phyloP scores from a whole-genome alignment of 2,888 invertebrate species.

The Colostygia pectinataria region DNA sequence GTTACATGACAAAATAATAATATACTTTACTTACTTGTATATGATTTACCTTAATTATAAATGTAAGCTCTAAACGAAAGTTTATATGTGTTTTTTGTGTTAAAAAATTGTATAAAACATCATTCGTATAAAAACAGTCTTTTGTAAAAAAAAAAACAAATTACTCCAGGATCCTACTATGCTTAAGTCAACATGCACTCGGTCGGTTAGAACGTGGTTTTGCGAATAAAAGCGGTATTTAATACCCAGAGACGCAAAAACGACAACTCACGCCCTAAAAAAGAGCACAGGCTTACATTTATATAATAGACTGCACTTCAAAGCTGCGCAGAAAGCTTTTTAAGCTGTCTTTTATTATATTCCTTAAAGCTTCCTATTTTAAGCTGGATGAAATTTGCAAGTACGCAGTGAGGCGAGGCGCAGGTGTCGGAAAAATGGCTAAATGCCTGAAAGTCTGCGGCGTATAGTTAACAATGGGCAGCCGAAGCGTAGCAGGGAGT shows the following conservation, averaged over 20 bases:
- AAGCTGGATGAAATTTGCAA: constrained; percentile 31
- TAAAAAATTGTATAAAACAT: too few species aligned
- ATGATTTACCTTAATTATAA: too few species aligned
- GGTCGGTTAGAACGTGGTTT: not conserved
- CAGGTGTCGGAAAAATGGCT: constrained; percentile 25
- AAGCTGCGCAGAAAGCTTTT: constrained; percentile 30
- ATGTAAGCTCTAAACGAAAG: too few species aligned
- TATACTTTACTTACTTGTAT: too few species aligned
- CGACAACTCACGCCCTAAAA: constrained; percentile 23
- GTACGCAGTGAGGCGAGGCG: constrained; percentile 18
- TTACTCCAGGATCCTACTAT: too few species aligned
- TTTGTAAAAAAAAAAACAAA: too few species aligned
- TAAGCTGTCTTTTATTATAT: constrained; percentile 28
- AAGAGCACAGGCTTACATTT: constrained; percentile 19
- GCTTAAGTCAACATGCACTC: not conserved
- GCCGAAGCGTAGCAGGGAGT: constrained; percentile 11
- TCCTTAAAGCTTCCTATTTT: constrained; percentile 23
- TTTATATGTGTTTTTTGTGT: too few species aligned
- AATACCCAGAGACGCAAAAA: constrained; percentile 15
- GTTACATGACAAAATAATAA: too few species aligned
- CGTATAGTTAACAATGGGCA: constrained; percentile 20
- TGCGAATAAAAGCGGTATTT: constrained; percentile 9
- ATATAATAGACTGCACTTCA: constrained; percentile 26
- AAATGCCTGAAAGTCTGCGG: constrained; percentile 12
- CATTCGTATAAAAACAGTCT: too few species aligned